phyloP scores from a whole-genome alignment of 1,140 invertebrate species.

The Hesperophylax magnus region DNA sequence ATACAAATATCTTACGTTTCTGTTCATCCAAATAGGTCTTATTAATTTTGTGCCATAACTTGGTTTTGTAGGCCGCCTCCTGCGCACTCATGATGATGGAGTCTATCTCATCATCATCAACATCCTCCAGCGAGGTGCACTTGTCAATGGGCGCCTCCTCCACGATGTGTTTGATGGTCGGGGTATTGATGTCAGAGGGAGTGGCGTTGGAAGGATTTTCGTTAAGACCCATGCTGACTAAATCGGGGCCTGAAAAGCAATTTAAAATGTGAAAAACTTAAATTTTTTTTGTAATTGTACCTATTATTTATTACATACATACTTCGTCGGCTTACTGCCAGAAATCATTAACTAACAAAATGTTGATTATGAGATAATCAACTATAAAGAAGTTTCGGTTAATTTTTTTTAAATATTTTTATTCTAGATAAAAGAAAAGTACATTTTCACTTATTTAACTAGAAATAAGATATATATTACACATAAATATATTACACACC shows the following conservation, averaged over 20 bases:
- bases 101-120: conserved; percentile 92
- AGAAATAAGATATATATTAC: no score
- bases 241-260: conserved; percentile 46
- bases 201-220: background rate
- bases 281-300: no score
- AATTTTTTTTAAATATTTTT: no score
- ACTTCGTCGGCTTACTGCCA: no score
- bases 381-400: no score
- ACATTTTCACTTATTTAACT: no score
- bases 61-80: conserved; percentile 85
- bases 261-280: background rate
- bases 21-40: conserved; percentile 86
- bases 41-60: conserved; percentile 89
- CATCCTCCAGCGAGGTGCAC: conserved; percentile 84
- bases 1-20: conserved; percentile 74
- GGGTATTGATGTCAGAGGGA: conserved; percentile 3
- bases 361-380: no score
- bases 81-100: conserved; percentile 87
- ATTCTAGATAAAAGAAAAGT: no score
- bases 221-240: conserved; percentile 51
- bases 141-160: conserved; percentile 67
- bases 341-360: no score
- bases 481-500: no score
- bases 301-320: no score
- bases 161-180: conserved; percentile 50